phyloP scores from a whole-genome alignment of 1,140 invertebrate genomes.

The Dendrolimus punctatus region DNA sequence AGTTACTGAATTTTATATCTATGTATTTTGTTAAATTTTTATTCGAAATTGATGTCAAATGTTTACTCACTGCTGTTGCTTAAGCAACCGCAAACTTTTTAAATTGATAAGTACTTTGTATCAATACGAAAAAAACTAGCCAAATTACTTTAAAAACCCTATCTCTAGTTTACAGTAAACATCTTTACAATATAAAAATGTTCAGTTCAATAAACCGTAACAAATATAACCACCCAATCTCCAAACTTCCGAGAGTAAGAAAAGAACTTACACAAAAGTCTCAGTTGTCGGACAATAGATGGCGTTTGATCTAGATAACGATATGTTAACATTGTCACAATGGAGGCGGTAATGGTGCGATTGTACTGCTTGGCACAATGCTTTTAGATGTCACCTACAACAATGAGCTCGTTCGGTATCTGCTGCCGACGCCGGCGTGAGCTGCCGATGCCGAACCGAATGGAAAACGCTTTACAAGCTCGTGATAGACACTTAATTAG shows the following conservation, averaged over 20 bases:
- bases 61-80: too few relatives aligned
- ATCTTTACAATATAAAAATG: background rate
- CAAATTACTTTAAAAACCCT: too few relatives aligned
- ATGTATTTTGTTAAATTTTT: too few relatives aligned
- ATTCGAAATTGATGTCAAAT: too few relatives aligned
- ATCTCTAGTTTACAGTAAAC: too few relatives aligned
- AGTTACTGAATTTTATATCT: too few relatives aligned
- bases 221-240: constrained; percentile 22
- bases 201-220: constrained; percentile 19
- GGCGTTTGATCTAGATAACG: constrained; percentile 69
- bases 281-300: constrained; percentile 58
- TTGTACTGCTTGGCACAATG: constrained; percentile 66
- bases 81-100: too few relatives aligned
- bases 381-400: constrained; percentile 65
- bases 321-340: constrained; percentile 71
- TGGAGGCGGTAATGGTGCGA: constrained; percentile 64
- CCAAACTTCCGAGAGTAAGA: constrained; percentile 20
- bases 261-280: constrained; percentile 52
- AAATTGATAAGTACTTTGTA: too few relatives aligned
- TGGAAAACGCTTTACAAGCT: constrained; percentile 34
- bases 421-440: constrained; percentile 40
- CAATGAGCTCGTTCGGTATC: constrained; percentile 62
- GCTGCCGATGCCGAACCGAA: constrained; percentile 47
- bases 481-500: constrained; percentile 1
- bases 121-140: too few relatives aligned